Base-by-base conservation (phyloP, 2,113 vertebrate species). In the Campylomormyrus tamandua region DNA sequence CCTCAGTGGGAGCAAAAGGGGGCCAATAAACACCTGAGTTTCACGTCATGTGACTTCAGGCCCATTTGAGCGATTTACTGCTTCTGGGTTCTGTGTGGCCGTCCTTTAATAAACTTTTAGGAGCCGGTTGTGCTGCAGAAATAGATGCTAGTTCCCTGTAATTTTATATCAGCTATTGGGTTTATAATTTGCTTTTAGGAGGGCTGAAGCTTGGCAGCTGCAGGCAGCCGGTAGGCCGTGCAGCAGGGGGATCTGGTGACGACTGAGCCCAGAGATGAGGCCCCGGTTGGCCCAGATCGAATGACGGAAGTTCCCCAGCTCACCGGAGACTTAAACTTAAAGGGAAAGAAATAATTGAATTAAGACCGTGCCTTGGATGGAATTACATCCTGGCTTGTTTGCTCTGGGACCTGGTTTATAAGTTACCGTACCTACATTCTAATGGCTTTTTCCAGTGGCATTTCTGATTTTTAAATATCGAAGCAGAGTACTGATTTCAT, bases 191-290 rank as follows among this genome's bases (percentile, higher is more conserved):
- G 56, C 87, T 62, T 88, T 45, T 27, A 45, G 53, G 17, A 35
- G 35, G 52, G 42, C 39, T 49, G 45, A 21, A 88, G 53, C 39
- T 48, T n/a, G 27, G 62, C 62, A 31, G 27, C 62, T 80, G 74
- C 83, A 46, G 80, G 39, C 45, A 46, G 45, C 83, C 10, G 45
- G 90, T 92, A 93, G 94, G 95, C 95, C 91, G 90, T 91, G 80
- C 92, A 93, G 93, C 94, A 94, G 94, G 93, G 94, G 93, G 91
- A 91, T 93, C 74, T 92, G 93, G 92, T 94, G 91, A 92, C 90
- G 53, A 89, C 90, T 92, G 90, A 90, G 92, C 91, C 89, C 90
- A 93, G 90, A 92, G 91, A 92, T 93, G 91, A 92, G 91, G 90
- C 91, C 91, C 93, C 92, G 90, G 89, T 89, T 90, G 94, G 93